Evolutionary conservation across 2,113 vertebrate species (phyloP).

Genomic region (Ictalurus punctatus): DNA sequence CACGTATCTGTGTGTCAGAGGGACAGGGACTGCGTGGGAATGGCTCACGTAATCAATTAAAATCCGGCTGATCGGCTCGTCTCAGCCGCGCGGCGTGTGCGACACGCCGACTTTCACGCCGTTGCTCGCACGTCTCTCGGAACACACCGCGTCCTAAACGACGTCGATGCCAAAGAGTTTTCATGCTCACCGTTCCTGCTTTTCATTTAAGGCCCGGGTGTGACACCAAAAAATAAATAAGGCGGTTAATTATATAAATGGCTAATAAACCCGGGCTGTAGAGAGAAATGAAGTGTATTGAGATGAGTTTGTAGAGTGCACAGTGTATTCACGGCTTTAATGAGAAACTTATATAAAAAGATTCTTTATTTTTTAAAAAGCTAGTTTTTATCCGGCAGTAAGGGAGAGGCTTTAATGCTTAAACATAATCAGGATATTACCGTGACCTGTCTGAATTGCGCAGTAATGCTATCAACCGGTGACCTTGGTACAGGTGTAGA

Average conservation of each 20-base stretch:
- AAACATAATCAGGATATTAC: not conserved
- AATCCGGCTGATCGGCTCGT: conserved; percentile 9
- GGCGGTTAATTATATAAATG: not conserved
- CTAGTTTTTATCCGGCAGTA: not conserved
- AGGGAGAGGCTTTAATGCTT: not conserved
- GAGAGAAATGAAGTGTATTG: not conserved
- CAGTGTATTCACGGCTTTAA: not conserved
- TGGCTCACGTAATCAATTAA: conserved; percentile 33
- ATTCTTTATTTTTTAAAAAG: not conserved
- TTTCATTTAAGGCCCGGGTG: not conserved
- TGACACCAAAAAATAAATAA: not conserved
- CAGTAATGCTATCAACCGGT: conserved; percentile 18
- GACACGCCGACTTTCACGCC: conserved; percentile 25
- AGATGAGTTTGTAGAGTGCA: not conserved
- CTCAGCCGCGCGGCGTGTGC: not conserved
- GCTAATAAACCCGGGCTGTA: not conserved
- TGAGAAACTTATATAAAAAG: not conserved
- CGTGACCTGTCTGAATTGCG: not conserved
- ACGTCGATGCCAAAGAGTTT: not conserved
- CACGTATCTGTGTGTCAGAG: not conserved
- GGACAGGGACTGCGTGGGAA: not conserved
- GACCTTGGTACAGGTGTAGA: not conserved
- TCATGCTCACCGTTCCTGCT: not conserved
- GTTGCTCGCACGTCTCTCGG: conserved; percentile 24
- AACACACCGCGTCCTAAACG: conserved; percentile 37